Percentiles rank a stretch among this genome's conserved stretches.
Evolutionary conservation across 2,113 vertebrate species (phyloP).

Genomic region (Heterochromis multidens): DNA sequence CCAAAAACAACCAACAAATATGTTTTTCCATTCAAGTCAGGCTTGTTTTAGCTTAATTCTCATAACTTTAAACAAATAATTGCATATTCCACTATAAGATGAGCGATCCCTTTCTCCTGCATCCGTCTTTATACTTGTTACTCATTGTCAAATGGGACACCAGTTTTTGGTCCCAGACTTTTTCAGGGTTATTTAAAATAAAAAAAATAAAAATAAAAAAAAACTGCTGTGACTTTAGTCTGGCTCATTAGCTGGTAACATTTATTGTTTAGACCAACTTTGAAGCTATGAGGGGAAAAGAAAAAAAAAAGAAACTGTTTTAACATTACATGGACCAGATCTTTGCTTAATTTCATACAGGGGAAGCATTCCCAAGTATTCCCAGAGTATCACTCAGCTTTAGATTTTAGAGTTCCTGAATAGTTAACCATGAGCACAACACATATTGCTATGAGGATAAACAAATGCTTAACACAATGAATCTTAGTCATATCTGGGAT

Average conservation of each 20-base stretch:
- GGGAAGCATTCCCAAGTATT: neutral
- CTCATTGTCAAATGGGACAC: neutral
- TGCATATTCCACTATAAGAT: neutral
- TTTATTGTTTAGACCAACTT: neutral
- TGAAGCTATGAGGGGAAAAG: neutral
- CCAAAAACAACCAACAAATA: too few species aligned
- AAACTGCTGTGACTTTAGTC: neutral
- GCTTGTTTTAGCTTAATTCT: too few species aligned
- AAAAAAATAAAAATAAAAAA: neutral
- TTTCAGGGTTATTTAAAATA: neutral
- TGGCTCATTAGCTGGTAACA: neutral
- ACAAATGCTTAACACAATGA: neutral
- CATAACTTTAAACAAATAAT: neutral
- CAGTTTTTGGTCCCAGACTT: neutral
- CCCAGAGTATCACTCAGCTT: neutral
- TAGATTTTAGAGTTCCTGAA: neutral
- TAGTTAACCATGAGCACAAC: neutral
- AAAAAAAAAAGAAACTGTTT: neutral
- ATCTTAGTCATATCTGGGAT: neutral
- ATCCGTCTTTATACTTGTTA: neutral
- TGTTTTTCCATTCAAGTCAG: neutral
- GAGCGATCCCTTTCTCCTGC: neutral
- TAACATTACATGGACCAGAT: neutral
- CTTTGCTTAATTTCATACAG: neutral
- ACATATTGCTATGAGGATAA: neutral